These are phyloP conservation scores for Limnothrissa miodon DNA, from an alignment of 2,113 vertebrate genomes.

Conservation along the genomic window DNA sequence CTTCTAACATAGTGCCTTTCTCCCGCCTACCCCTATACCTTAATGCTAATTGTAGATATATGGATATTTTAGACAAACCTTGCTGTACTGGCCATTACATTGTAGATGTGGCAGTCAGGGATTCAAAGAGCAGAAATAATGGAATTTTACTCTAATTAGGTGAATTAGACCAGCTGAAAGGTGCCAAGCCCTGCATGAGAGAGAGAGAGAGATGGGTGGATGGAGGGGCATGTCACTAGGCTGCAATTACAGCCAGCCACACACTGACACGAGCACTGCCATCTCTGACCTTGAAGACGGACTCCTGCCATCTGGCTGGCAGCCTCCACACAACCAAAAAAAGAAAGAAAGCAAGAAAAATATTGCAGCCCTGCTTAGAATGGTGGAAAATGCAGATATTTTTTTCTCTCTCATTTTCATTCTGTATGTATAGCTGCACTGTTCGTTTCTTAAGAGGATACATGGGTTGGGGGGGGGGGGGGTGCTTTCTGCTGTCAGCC, in stretches of 20 bases:
- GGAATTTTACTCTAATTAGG: not conserved
- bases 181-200: too few relatives aligned
- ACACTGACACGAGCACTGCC: not conserved
- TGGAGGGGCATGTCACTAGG: not conserved
- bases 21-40: too few relatives aligned
- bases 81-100: not conserved
- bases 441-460: too few relatives aligned
- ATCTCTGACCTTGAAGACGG: not conserved
- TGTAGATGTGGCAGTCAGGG: not conserved
- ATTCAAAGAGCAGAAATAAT: not conserved
- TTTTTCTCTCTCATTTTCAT: not conserved
- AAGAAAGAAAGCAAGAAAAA: too few relatives aligned
- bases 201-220: too few relatives aligned
- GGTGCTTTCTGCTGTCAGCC: not conserved
- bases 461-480: too few relatives aligned
- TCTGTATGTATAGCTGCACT: too few relatives aligned
- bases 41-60: too few relatives aligned
- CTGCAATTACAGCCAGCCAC: not conserved
- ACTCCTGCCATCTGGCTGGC: not conserved
- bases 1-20: too few relatives aligned
- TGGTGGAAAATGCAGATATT: not conserved
- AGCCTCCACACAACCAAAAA: not conserved
- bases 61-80: too few relatives aligned
- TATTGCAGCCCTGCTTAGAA: not conserved
- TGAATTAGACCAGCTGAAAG: not conserved